These are phyloP conservation scores for Melipona beecheii DNA, from an alignment of 2,888 invertebrate genomes.

Conservation along the genomic window DNA sequence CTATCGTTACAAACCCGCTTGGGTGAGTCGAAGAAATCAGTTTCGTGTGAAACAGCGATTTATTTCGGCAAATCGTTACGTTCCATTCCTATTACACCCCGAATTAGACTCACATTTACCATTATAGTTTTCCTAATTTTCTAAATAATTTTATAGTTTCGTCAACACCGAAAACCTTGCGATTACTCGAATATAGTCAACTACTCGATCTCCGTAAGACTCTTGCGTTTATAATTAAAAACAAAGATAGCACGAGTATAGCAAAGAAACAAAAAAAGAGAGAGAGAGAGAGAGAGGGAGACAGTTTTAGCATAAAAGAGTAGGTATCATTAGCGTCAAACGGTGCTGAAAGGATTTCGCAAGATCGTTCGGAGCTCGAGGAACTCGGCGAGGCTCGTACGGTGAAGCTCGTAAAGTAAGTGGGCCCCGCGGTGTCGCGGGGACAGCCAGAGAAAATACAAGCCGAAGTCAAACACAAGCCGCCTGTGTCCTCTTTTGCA, in stretches of 20 bases:
- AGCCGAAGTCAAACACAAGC: constrained; percentile 63
- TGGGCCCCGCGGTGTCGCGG: constrained; percentile 50
- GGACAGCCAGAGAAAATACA: constrained; percentile 60
- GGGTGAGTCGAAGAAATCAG: no score
- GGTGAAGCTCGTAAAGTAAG: constrained; percentile 58
- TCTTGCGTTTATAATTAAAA: background rate
- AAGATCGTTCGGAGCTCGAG: constrained; percentile 48
- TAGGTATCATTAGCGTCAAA: constrained; percentile 63
- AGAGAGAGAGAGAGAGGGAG: background rate
- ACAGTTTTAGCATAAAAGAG: constrained; percentile 11
- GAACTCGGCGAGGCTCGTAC: constrained; percentile 39
- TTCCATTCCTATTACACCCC: no score
- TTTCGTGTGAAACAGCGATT: no score
- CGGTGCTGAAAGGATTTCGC: constrained; percentile 29
- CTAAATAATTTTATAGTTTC: no score
- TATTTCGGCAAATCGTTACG: no score
- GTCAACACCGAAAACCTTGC: no score
- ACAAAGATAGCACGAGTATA: background rate
- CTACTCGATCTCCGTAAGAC: no score
- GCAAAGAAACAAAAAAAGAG: no score
- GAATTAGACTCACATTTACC: no score
- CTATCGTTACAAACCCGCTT: no score
- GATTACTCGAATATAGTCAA: no score
- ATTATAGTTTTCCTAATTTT: no score
- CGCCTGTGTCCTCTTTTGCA: constrained; percentile 71